phyloP scores from a whole-genome alignment of 2,113 vertebrate genomes.

The Glaucidium brasilianum region DNA sequence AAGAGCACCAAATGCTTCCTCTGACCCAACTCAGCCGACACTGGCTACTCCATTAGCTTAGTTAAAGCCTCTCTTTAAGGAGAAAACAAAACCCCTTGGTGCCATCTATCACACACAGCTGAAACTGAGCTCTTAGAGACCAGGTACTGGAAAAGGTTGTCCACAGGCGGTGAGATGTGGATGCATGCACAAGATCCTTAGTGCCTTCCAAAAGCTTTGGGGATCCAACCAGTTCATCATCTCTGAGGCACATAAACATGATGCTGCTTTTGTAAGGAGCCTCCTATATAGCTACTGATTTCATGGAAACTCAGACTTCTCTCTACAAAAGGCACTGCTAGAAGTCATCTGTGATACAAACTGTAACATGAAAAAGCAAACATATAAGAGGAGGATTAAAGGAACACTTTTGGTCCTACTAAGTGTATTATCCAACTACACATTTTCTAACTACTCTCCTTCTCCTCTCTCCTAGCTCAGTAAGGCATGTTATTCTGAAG shows the following conservation, averaged over 20 bases:
- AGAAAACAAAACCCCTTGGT: neutral
- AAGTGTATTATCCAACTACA: neutral
- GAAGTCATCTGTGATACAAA: neutral
- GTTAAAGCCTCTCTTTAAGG: neutral
- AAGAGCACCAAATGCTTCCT: neutral
- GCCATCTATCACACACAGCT: neutral
- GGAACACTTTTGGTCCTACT: neutral
- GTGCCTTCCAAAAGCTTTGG: neutral
- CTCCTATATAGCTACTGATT: neutral
- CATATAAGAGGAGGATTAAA: neutral
- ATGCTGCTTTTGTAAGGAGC: neutral
- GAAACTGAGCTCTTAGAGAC: neutral
- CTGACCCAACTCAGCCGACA: neutral
- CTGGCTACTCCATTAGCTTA: neutral
- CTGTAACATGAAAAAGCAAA: neutral
- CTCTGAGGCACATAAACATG: neutral
- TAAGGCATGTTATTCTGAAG: neutral
- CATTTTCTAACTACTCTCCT: neutral
- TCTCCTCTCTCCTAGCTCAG: neutral
- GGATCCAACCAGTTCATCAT: neutral
- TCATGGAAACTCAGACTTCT: neutral
- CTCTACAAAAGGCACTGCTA: neutral
- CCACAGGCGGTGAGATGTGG: neutral
- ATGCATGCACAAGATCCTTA: fast-evolving
- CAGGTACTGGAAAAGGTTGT: fast-evolving